phyloP scores from a whole-genome alignment of 2,888 invertebrate species.

The Amphipyra berbera region DNA sequence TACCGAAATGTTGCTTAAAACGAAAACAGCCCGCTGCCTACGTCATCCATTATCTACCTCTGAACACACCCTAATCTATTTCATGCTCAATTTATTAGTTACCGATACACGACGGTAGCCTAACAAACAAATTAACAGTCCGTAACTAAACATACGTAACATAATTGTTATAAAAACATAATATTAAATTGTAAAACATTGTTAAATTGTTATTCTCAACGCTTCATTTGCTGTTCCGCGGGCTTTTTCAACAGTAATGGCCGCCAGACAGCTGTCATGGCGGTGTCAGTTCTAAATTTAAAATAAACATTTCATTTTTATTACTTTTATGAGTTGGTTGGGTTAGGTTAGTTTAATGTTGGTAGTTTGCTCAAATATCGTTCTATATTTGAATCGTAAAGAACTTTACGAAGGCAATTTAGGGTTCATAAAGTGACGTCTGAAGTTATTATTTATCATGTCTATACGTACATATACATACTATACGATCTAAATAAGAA shows the following conservation, averaged over 20 bases:
- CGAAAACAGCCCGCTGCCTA: slow-evolving; percentile 18
- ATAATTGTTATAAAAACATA: slow-evolving; percentile 72
- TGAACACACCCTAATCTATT: slow-evolving; percentile 61
- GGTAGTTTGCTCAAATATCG: slow-evolving; percentile 26
- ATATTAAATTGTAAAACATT: slow-evolving; percentile 74
- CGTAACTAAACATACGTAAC: slow-evolving; percentile 77
- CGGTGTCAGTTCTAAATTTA: slow-evolving; percentile 84
- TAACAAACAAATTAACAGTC: slow-evolving; percentile 76
- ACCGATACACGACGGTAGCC: slow-evolving; percentile 60
- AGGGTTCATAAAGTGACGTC: slow-evolving; percentile 19
- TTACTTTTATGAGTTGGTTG: slow-evolving; percentile 75
- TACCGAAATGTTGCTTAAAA: background rate
- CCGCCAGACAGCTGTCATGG: slow-evolving; percentile 85
- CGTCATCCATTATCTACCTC: slow-evolving; percentile 49
- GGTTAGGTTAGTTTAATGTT: slow-evolving; percentile 61
- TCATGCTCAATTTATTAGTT: slow-evolving; percentile 65
- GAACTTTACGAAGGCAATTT: slow-evolving; percentile 17
- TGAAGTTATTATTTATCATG: too few relatives aligned
- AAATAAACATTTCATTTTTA: slow-evolving; percentile 81
- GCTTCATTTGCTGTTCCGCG: slow-evolving; percentile 83
- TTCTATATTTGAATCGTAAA: slow-evolving; percentile 36
- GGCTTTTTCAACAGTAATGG: slow-evolving; percentile 75
- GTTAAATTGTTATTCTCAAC: slow-evolving; percentile 82
- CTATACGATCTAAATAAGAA: too few relatives aligned
- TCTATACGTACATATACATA: too few relatives aligned